Conservation (phyloP, 1,140 invertebrate species). For the Ceratina japonica region DNA sequence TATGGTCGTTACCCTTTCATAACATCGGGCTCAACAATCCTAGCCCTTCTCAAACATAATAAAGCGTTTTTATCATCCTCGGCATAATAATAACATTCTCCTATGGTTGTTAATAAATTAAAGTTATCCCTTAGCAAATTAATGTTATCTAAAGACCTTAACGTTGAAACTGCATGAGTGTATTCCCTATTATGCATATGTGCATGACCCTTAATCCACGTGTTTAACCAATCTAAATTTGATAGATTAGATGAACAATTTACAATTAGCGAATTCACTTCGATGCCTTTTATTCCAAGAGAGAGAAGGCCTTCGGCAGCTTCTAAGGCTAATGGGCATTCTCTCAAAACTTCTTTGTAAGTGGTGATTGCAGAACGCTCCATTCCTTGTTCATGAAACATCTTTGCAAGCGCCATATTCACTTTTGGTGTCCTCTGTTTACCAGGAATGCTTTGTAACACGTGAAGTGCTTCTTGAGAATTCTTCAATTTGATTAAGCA, state of each 20-base stretch:
- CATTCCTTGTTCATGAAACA: slow-evolving; percentile 86
- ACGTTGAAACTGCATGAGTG: slow-evolving; percentile 81
- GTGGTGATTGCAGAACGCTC: slow-evolving; percentile 86
- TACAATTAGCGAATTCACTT: slow-evolving; percentile 85
- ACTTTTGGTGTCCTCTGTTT: slow-evolving; percentile 84
- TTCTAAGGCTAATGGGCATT: slow-evolving; percentile 87
- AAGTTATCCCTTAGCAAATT: slow-evolving; percentile 84
- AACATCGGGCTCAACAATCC: slow-evolving; percentile 81
- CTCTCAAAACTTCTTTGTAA: slow-evolving; percentile 88
- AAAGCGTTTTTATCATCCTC: slow-evolving; percentile 80
- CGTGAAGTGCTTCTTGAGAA: slow-evolving; percentile 82
- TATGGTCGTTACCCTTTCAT: slow-evolving; percentile 73
- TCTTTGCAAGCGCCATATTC: slow-evolving; percentile 86
- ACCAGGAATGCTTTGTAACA: slow-evolving; percentile 85
- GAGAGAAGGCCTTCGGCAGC: slow-evolving; percentile 84
- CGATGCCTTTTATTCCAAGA: slow-evolving; percentile 85
- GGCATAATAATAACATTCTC: slow-evolving; percentile 84
- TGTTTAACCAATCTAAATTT: slow-evolving; percentile 82
- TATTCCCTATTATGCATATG: slow-evolving; percentile 84
- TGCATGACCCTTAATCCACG: slow-evolving; percentile 86
- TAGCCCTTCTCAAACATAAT: slow-evolving; percentile 77
- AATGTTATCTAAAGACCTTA: slow-evolving; percentile 83
- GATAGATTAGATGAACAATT: slow-evolving; percentile 78
- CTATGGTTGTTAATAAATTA: slow-evolving; percentile 83
- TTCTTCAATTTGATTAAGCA: slow-evolving; percentile 85